Evolutionary conservation across 2,888 invertebrate genomes (phyloP).

Genomic region (Artemia sinica): DNA sequence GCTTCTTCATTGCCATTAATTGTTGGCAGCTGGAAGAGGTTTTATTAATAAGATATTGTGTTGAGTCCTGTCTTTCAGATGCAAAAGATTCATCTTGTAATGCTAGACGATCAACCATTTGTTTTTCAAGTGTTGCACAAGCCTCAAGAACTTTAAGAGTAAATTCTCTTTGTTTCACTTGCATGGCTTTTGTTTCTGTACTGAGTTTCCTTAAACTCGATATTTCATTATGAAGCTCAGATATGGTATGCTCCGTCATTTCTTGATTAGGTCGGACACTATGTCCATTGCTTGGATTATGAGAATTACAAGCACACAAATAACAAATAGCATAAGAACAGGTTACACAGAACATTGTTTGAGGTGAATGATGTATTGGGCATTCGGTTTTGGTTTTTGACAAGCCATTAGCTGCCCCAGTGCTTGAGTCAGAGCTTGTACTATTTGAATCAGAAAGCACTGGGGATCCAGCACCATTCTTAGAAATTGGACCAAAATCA

Average conservation of each 20-base stretch:
- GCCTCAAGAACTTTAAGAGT: conserved; percentile 53
- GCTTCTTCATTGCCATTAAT: conserved; percentile 19
- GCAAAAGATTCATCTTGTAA: conserved; percentile 7
- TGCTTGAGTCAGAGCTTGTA: conserved; percentile 3
- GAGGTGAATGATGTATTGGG: conserved; percentile 5
- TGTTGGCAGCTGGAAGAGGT: conserved; percentile 19
- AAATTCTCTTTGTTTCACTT: conserved; percentile 51
- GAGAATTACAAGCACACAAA: conserved; percentile 19
- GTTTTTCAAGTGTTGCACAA: conserved; percentile 52
- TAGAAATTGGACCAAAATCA: conserved; percentile 5
- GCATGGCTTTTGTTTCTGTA: conserved; percentile 49
- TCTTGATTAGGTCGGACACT: conserved; percentile 26
- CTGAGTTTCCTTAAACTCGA: conserved; percentile 49
- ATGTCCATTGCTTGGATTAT: conserved; percentile 26
- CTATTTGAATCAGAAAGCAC: conserved; percentile 10
- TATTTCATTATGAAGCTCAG: conserved; percentile 39
- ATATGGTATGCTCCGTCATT: conserved; percentile 26
- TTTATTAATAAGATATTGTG: conserved; percentile 21
- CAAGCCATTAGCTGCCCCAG: not conserved
- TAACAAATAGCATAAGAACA: conserved; percentile 9
- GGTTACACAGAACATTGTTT: conserved; percentile 9
- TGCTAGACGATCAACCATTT: conserved; percentile 34
- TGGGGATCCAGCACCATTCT: conserved; percentile 1
- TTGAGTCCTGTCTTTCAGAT: conserved; percentile 18
- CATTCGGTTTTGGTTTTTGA: conserved; percentile 10